Percentiles rank a stretch among this genome's conserved stretches.
Evolutionary conservation across 2,113 vertebrate genomes (phyloP).

Genomic region (Anarhynchus alexandrinus): DNA sequence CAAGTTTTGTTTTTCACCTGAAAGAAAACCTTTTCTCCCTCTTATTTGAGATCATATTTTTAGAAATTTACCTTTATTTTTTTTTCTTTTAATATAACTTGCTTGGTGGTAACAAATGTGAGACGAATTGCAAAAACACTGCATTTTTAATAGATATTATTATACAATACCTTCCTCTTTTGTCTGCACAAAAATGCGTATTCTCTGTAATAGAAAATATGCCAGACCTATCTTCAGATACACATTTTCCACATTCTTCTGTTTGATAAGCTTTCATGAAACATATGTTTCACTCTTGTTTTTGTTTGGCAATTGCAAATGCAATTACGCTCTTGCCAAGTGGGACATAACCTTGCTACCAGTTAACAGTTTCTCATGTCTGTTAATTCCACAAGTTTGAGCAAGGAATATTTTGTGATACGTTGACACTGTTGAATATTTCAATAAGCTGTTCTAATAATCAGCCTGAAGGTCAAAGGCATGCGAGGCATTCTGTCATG

Average conservation of each 20-base stretch:
- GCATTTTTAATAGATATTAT: neutral
- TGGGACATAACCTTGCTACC: neutral
- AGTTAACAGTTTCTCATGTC: neutral
- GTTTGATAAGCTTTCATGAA: neutral
- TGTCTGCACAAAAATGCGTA: neutral
- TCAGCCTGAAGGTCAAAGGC: neutral
- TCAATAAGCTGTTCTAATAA: neutral
- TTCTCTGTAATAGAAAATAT: neutral
- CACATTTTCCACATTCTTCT: neutral
- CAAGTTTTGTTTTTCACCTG: neutral
- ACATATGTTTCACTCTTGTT: neutral
- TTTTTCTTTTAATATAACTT: neutral
- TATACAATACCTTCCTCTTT: neutral
- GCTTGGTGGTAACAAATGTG: neutral
- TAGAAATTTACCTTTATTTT: too few relatives aligned
- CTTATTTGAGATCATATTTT: neutral
- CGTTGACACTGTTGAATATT: neutral
- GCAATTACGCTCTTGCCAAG: neutral
- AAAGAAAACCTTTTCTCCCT: neutral
- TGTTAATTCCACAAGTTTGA: neutral
- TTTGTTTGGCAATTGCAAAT: neutral
- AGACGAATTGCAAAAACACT: neutral
- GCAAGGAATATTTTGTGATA: neutral
- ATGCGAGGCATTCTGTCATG: neutral
- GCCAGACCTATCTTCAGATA: neutral